These are phyloP conservation scores for Drosophila multiciliata DNA, from an alignment of 2,888 invertebrate genomes.

Conservation along the genomic window DNA sequence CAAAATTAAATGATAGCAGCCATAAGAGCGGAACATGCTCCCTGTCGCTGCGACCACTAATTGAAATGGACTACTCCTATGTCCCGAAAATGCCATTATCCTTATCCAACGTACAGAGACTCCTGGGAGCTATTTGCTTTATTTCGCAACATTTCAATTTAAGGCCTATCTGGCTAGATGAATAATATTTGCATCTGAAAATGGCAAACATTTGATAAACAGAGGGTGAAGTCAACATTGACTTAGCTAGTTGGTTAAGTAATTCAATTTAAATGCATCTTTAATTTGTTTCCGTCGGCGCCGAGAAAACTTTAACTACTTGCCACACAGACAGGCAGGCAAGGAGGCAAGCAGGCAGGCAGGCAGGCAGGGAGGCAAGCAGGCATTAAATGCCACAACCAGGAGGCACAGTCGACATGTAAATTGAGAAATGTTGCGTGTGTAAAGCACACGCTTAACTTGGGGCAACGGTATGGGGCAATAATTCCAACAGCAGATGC, in stretches of 20 bases:
- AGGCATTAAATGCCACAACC: not conserved
- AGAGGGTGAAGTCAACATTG: conserved; percentile 22
- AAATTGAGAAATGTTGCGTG: conserved; percentile 9
- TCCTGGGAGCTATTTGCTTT: conserved; percentile 30
- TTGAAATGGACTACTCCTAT: conserved; percentile 66
- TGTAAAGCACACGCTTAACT: conserved; percentile 4
- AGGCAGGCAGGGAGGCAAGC: not conserved
- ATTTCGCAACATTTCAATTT: conserved; percentile 28
- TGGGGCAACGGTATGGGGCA: conserved; percentile 43
- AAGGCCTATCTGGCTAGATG: not conserved
- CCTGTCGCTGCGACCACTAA: conserved; percentile 50
- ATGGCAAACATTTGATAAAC: conserved; percentile 6
- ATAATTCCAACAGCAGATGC: conserved; percentile 53
- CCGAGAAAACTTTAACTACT: conserved; percentile 36
- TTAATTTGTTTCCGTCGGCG: conserved; percentile 39
- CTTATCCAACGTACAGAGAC: conserved; percentile 39
- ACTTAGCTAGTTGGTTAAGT: conserved; percentile 27
- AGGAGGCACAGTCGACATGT: not conserved
- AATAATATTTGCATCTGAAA: conserved; percentile 6
- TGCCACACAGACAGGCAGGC: conserved; percentile 5
- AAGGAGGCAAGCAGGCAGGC: not conserved
- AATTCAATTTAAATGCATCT: conserved; percentile 45
- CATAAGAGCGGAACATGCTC: conserved; percentile 15
- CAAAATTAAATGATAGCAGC: conserved; percentile 59
- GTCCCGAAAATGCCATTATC: conserved; percentile 66